Evolutionary conservation across 2,113 vertebrate genomes (phyloP).

Genomic region (Ibidorhyncha struthersii): DNA sequence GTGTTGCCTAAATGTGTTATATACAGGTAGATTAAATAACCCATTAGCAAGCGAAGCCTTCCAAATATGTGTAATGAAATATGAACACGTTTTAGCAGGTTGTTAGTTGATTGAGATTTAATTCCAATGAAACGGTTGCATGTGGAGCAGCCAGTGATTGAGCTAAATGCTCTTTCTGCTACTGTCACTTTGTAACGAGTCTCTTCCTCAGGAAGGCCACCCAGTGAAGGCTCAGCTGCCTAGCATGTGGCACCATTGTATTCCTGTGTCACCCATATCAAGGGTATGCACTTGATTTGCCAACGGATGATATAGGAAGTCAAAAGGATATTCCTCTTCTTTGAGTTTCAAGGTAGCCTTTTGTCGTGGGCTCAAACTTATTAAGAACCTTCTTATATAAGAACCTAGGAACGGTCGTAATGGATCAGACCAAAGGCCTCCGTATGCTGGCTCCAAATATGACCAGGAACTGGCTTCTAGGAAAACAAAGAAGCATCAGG

Average conservation of each 20-base stretch:
- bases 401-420: background rate
- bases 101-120: background rate
- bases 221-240: background rate
- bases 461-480: background rate
- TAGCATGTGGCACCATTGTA: too few relatives aligned
- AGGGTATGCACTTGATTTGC: background rate
- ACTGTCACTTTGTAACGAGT: background rate
- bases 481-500: background rate
- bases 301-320: rapidly evolving
- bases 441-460: background rate
- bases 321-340: background rate
- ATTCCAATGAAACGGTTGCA: background rate
- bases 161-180: background rate
- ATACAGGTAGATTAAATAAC: background rate
- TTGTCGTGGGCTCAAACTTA: background rate
- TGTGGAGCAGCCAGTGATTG: background rate
- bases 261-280: background rate
- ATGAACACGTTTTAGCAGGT: background rate
- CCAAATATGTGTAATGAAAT: background rate
- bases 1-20: background rate
- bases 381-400: background rate
- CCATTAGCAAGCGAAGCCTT: background rate
- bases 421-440: background rate
- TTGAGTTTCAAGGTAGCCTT: background rate
- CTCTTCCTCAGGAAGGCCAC: background rate